These are phyloP conservation scores for Pyrochroa serraticornis DNA, from an alignment of 2,888 invertebrate genomes.

Conservation along the genomic window DNA sequence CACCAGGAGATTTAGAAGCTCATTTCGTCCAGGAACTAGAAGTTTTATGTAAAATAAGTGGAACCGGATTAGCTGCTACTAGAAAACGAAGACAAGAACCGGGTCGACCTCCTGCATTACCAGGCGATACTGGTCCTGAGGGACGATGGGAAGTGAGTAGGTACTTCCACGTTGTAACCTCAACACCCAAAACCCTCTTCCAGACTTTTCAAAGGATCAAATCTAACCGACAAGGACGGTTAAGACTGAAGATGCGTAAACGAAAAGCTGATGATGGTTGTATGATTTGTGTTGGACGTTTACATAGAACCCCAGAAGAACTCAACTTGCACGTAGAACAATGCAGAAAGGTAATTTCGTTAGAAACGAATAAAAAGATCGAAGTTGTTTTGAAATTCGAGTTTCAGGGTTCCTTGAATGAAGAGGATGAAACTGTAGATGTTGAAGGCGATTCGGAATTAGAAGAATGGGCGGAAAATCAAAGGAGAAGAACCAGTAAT, in stretches of 20 bases:
- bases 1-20: constrained; percentile 69
- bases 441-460: constrained; percentile 66
- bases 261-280: constrained; percentile 70
- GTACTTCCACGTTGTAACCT: constrained; percentile 1
- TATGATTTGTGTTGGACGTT: constrained; percentile 68
- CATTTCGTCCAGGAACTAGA: constrained; percentile 75
- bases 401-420: constrained; percentile 49
- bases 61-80: constrained; percentile 58
- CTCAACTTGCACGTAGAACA: constrained; percentile 69
- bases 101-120: constrained; percentile 54
- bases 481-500: constrained; percentile 46
- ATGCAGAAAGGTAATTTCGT: constrained; percentile 61
- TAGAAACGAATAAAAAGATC: constrained; percentile 1
- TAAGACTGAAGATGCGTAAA: constrained; percentile 70
- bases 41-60: constrained; percentile 67
- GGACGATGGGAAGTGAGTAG: constrained; percentile 69
- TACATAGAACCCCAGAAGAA: constrained; percentile 64
- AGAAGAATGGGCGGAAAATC: constrained; percentile 63
- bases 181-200: constrained; percentile 30
- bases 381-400: constrained; percentile 21
- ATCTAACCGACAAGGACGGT: constrained; percentile 71
- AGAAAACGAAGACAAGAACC: constrained; percentile 56
- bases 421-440: constrained; percentile 74
- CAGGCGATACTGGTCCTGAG: constrained; percentile 61
- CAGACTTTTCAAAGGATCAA: constrained; percentile 74